Evolutionary conservation across 2,797 vertebrate genomes (phyloP).

Genomic region (Manis javanica): DNA sequence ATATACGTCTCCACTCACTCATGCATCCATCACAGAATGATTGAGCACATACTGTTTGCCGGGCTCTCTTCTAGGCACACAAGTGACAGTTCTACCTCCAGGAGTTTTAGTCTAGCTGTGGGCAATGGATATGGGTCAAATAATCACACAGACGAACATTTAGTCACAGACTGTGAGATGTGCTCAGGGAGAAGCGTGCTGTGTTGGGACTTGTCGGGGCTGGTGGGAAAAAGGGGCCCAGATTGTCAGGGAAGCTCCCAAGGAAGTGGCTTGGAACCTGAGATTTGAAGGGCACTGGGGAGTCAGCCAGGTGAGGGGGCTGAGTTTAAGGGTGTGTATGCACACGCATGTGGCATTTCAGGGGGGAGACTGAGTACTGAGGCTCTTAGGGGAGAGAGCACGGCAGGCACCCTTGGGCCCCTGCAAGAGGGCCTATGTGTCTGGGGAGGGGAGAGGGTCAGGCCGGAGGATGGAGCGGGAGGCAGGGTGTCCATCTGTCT

Average conservation of each 20-base stretch:
- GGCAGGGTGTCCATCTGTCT: neutral
- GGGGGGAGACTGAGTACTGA: neutral
- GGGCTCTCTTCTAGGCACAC: neutral
- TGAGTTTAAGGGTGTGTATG: neutral
- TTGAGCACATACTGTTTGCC: neutral
- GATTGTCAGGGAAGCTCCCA: neutral
- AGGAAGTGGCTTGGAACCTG: neutral
- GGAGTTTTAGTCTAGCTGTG: neutral
- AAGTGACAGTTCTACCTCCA: neutral
- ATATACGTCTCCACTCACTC: neutral
- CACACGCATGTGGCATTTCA: neutral
- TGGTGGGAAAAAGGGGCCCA: neutral
- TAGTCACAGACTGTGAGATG: neutral
- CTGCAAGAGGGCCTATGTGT: neutral
- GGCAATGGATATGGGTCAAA: neutral
- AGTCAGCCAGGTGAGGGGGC: neutral
- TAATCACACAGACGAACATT: neutral
- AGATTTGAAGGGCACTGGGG: neutral
- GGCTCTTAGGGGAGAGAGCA: neutral
- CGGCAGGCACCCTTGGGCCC: rapidly evolving
- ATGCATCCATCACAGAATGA: too few relatives aligned
- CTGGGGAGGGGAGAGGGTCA: neutral
- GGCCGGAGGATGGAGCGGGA: too few relatives aligned
- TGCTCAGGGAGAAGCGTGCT: neutral
- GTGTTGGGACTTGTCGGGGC: neutral